Conservation (phyloP, 2,888 invertebrate species). For the Archaeoteleia sp. region DNA sequence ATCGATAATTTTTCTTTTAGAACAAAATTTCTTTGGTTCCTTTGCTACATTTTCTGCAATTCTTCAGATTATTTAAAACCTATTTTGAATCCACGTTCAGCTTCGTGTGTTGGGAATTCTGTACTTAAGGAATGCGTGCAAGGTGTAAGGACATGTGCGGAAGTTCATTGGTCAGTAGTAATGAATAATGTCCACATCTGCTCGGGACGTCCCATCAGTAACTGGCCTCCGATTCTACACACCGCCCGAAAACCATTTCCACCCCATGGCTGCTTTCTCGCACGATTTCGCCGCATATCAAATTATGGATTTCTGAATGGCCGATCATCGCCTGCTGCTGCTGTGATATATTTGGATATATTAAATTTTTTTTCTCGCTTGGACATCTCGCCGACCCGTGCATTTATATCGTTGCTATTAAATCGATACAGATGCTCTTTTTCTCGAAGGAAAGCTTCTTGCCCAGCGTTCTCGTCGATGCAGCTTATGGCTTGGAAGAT, state of each 20-base stretch:
- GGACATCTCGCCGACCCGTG: conserved; percentile 49
- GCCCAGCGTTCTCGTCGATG: too few species aligned
- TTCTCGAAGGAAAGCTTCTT: conserved; percentile 6
- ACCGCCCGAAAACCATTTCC: conserved; percentile 66
- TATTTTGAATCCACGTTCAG: too few species aligned
- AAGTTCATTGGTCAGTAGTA: conserved; percentile 66
- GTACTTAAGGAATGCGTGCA: too few species aligned
- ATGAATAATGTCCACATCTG: conserved; percentile 74
- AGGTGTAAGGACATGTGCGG: conserved; percentile 54
- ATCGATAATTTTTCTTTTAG: too few species aligned
- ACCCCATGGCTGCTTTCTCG: conserved; percentile 65
- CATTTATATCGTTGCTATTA: conserved; percentile 29
- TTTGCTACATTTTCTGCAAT: too few species aligned
- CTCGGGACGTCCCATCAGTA: conserved; percentile 71
- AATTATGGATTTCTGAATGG: conserved; percentile 73
- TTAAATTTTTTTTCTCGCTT: conserved; percentile 71
- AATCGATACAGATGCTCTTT: conserved; percentile 50
- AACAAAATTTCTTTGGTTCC: too few species aligned
- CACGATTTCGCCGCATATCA: conserved; percentile 72
- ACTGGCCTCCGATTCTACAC: conserved; percentile 58
- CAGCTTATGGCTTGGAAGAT: too few species aligned
- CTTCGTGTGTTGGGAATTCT: too few species aligned
- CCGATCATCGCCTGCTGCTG: conserved; percentile 72
- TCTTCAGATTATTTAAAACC: too few species aligned
- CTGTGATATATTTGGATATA: conserved; percentile 74